Conservation (phyloP, 2,797 vertebrate genomes). For the Discoglossus pictus region DNA sequence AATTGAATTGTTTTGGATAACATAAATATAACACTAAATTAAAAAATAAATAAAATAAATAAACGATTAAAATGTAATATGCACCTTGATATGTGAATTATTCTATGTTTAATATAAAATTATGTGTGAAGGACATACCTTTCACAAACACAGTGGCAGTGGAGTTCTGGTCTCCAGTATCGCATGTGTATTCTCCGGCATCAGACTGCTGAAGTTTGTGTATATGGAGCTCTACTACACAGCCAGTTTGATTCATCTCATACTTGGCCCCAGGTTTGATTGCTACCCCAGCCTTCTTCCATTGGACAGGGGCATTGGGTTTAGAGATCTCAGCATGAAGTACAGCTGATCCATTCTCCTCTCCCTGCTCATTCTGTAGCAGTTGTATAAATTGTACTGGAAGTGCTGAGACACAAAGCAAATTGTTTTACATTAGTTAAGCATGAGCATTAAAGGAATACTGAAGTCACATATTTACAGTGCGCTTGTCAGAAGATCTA, state of each 20-base stretch:
- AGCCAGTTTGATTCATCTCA: slow-evolving; percentile 78
- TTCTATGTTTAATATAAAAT: background rate
- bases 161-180: slow-evolving; percentile 81
- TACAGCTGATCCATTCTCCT: slow-evolving; percentile 63
- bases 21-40: too few species aligned
- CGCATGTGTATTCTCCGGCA: slow-evolving; percentile 81
- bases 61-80: too few species aligned
- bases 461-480: too few species aligned
- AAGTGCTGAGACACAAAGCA: slow-evolving; percentile 68
- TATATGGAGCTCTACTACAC: slow-evolving; percentile 77
- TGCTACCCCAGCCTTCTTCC: slow-evolving; percentile 73
- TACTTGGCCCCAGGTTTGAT: slow-evolving; percentile 77
- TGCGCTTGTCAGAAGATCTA: too few species aligned
- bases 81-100: too few species aligned
- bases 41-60: too few species aligned
- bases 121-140: slow-evolving; percentile 64
- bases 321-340: slow-evolving; percentile 80
- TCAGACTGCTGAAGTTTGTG: slow-evolving; percentile 74
- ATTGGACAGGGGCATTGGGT: slow-evolving; percentile 68
- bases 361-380: slow-evolving; percentile 75
- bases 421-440: too few species aligned
- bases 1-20: too few species aligned
- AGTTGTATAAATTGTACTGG: slow-evolving; percentile 69
- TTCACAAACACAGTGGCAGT: slow-evolving; percentile 75
- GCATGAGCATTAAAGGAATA: too few species aligned